phyloP scores from a whole-genome alignment of 1,140 invertebrate species.

The Tetraneura akinire region DNA sequence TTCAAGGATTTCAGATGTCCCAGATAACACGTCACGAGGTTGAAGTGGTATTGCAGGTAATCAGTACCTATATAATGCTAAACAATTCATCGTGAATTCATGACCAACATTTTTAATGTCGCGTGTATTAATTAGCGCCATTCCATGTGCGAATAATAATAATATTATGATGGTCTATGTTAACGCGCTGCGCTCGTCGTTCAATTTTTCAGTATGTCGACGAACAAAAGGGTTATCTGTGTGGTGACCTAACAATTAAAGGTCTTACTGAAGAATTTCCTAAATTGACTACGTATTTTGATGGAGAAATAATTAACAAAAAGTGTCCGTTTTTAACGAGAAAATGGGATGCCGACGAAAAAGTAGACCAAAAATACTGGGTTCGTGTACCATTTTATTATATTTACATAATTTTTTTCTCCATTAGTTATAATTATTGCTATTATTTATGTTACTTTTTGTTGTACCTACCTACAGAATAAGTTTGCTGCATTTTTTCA shows the following conservation, averaged over 20 bases:
- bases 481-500: conserved; percentile 80
- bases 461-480: conserved; percentile 69
- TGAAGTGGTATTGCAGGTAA: conserved; percentile 95
- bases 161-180: background rate
- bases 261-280: conserved; percentile 95
- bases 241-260: conserved; percentile 95
- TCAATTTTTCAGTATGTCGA: conserved; percentile 81
- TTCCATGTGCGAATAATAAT: background rate
- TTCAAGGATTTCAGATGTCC: conserved; percentile 93
- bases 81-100: background rate
- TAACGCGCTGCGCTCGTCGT: background rate
- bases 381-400: conserved; percentile 63
- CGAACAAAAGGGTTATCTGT: conserved; percentile 91
- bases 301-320: conserved; percentile 95
- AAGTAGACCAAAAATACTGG: conserved; percentile 97
- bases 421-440: background rate
- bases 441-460: conserved; percentile 44
- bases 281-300: conserved; percentile 93
- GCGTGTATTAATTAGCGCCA: background rate
- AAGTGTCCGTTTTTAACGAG: conserved; percentile 94
- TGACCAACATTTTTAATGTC: background rate
- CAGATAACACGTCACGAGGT: conserved; percentile 97
- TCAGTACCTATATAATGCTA: too few species aligned
- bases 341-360: conserved; percentile 97
- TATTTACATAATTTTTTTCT: background rate